Evolutionary conservation across 2,888 invertebrate genomes (phyloP).

Genomic region (Chouioia cunea): DNA sequence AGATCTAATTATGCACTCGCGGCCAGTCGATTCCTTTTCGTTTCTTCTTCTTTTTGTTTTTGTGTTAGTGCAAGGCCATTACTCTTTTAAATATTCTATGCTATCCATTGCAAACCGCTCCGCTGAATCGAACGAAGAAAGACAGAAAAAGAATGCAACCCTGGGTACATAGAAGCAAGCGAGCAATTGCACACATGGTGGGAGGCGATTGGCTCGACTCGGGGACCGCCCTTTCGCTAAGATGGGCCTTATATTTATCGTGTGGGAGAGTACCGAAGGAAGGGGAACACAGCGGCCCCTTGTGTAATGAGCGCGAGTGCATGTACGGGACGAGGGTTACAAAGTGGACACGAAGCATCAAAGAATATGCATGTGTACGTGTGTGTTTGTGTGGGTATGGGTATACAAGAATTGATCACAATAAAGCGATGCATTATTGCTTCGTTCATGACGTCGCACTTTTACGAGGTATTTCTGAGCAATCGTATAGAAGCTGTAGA

Average conservation of each 20-base stretch:
- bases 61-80: conserved; percentile 43
- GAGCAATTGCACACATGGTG: conserved; percentile 57
- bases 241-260: conserved; percentile 2
- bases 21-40: conserved; percentile 33
- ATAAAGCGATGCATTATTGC: too few relatives aligned
- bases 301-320: conserved; percentile 31
- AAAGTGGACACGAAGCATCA: too few relatives aligned
- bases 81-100: conserved; percentile 44
- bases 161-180: too few relatives aligned
- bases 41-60: conserved; percentile 29
- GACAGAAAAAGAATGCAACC: too few relatives aligned
- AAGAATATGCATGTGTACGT: too few relatives aligned
- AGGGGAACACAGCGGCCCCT: conserved; percentile 7
- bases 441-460: too few relatives aligned
- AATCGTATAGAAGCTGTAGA: too few relatives aligned
- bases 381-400: too few relatives aligned
- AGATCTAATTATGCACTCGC: conserved; percentile 45
- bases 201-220: conserved; percentile 64
- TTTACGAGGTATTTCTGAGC: too few relatives aligned
- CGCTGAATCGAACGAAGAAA: too few relatives aligned
- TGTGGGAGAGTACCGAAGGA: conserved; percentile 40
- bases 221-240: conserved; percentile 62
- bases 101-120: conserved; percentile 16
- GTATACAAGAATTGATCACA: too few relatives aligned
- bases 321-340: background rate